phyloP scores from a whole-genome alignment of 2,797 vertebrate species.

The Pantherophis alleghaniensis region DNA sequence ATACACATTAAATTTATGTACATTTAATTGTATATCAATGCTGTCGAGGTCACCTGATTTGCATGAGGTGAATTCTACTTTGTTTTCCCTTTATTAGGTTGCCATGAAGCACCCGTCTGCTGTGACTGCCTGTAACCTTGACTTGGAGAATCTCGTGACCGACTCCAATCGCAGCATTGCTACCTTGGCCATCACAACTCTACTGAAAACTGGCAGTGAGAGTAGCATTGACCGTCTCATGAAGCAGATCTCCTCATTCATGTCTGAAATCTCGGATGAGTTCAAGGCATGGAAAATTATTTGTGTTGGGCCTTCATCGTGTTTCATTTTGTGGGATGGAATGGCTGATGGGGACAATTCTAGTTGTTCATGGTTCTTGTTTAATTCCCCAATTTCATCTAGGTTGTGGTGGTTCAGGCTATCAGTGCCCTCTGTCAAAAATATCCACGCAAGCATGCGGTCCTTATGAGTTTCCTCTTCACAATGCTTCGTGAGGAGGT shows the following conservation, averaged over 20 bases:
- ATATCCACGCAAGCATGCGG: slow-evolving; percentile 77
- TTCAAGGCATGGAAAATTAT: slow-evolving; percentile 71
- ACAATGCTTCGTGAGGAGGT: slow-evolving; percentile 83
- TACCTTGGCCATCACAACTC: slow-evolving; percentile 78
- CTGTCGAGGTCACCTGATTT: background rate
- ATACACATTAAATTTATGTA: background rate
- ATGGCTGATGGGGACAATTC: background rate
- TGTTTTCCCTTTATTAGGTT: slow-evolving; percentile 62
- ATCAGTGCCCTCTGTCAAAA: slow-evolving; percentile 81
- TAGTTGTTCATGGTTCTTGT: rapidly evolving
- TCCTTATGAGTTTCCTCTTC: slow-evolving; percentile 83
- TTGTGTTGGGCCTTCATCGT: background rate
- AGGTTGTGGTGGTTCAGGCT: slow-evolving; percentile 84
- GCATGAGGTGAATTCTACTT: slow-evolving; percentile 3
- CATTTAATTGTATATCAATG: background rate
- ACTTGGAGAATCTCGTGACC: slow-evolving; percentile 80
- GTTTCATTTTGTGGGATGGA: background rate
- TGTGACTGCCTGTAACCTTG: slow-evolving; percentile 81
- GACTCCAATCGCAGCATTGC: slow-evolving; percentile 82
- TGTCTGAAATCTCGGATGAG: slow-evolving; percentile 83
- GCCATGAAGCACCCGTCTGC: slow-evolving; percentile 83
- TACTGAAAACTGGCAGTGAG: slow-evolving; percentile 81
- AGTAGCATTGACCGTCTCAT: slow-evolving; percentile 83
- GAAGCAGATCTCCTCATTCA: slow-evolving; percentile 84
- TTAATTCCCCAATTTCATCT: slow-evolving; percentile 4